A percentile compares a stretch with the other conserved stretches of the same genome.
phyloP scores from a whole-genome alignment of 2,797 vertebrate species.

The Sebastes miniatus region DNA sequence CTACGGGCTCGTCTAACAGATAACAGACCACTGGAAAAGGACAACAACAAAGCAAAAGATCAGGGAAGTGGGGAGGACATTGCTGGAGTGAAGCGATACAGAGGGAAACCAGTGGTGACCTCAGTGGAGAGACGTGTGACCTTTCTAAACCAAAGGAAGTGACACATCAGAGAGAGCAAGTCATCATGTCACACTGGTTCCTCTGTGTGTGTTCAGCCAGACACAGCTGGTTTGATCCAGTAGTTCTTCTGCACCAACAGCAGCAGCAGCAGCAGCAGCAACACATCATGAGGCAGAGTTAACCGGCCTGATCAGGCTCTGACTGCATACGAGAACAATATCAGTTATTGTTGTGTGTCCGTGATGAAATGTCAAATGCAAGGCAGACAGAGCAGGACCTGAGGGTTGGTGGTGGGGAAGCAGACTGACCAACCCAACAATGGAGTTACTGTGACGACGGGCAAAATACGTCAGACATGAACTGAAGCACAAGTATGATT shows the following conservation, averaged over 20 bases:
- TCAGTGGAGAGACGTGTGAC: conserved; percentile 30
- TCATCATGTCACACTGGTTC: conserved; percentile 40
- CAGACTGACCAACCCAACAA: conserved; percentile 33
- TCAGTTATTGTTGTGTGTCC: conserved; percentile 51
- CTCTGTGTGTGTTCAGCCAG: conserved; percentile 51
- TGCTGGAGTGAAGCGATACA: neutral
- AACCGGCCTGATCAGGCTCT: conserved; percentile 32
- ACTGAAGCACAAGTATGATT: neutral
- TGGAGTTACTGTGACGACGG: conserved; percentile 37
- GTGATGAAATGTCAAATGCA: conserved; percentile 57
- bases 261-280: conserved; percentile 12
- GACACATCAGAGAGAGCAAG: conserved; percentile 52
- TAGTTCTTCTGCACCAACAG: neutral
- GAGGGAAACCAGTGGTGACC: conserved; percentile 19
- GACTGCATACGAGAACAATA: conserved; percentile 54
- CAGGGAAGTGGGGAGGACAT: neutral
- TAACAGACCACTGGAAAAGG: conserved; percentile 3
- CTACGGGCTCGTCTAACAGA: neutral
- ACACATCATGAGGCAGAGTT: conserved; percentile 24
- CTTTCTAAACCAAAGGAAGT: conserved; percentile 58
- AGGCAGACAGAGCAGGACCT: conserved; percentile 12
- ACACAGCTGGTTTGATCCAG: conserved; percentile 60
- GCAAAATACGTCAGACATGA: neutral
- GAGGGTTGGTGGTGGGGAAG: conserved; percentile 5
- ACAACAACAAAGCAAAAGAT: neutral